These are phyloP conservation scores for Ara ararauna DNA, from an alignment of 2,797 vertebrate species.

Conservation along the genomic window DNA sequence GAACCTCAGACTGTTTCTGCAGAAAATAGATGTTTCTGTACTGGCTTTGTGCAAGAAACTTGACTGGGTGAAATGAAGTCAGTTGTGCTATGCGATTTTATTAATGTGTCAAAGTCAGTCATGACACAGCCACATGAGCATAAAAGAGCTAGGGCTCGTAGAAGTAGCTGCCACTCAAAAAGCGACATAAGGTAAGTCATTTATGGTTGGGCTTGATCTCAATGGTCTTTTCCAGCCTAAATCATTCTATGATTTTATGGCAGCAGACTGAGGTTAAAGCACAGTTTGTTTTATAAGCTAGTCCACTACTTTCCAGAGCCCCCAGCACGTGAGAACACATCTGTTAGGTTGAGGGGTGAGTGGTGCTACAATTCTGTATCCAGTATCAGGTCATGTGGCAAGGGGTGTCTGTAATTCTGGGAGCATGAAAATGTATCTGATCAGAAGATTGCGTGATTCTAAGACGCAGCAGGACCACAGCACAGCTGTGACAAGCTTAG, in stretches of 20 bases:
- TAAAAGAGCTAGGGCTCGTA: neutral
- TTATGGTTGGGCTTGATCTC: neutral
- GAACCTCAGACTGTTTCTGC: neutral
- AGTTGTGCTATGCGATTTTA: neutral
- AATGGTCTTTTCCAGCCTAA: neutral
- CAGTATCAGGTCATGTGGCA: neutral
- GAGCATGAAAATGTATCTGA: neutral
- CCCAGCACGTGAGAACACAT: neutral
- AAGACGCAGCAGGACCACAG: neutral
- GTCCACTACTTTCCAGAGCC: neutral
- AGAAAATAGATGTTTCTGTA: neutral
- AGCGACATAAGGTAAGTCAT: neutral
- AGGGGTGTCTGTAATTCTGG: neutral
- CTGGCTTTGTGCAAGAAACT: neutral
- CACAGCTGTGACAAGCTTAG: neutral
- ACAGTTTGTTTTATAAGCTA: neutral
- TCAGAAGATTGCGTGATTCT: neutral
- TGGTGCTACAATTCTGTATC: neutral
- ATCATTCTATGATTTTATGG: neutral
- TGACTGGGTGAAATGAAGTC: neutral
- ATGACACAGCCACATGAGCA: neutral
- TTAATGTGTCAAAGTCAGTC: neutral
- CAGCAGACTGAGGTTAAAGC: neutral
- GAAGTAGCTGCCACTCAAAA: neutral
- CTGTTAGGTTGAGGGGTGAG: neutral